phyloP scores from a whole-genome alignment of 2,113 vertebrate species.

The Sylvilagus bachmani region DNA sequence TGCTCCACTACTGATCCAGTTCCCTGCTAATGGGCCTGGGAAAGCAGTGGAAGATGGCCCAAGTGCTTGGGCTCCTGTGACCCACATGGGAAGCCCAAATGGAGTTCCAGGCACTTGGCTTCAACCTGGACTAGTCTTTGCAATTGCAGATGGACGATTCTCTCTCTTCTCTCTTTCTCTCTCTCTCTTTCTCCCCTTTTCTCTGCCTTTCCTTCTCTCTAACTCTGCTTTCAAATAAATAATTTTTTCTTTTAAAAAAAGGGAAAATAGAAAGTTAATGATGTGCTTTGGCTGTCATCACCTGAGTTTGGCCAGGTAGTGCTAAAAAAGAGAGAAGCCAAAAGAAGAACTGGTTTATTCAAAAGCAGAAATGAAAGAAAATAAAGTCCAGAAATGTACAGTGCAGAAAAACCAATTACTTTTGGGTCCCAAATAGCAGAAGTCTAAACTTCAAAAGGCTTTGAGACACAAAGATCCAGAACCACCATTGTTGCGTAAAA shows the following conservation, averaged over 20 bases:
- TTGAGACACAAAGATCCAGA: not conserved
- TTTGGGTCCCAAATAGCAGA: not conserved
- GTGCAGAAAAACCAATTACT: not conserved
- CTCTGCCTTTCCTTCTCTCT: too few species aligned
- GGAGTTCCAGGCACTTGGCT: too few species aligned
- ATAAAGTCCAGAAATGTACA: not conserved
- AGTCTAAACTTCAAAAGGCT: not conserved
- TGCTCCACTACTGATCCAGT: too few species aligned
- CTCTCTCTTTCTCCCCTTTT: too few species aligned
- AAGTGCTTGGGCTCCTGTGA: too few species aligned
- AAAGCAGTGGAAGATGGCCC: too few species aligned
- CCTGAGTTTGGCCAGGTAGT: not conserved
- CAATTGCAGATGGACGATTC: too few species aligned
- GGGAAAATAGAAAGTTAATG: not conserved
- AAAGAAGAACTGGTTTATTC: not conserved
- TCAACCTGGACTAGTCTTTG: too few species aligned
- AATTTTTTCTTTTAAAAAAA: not conserved
- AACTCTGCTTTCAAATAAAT: too few species aligned
- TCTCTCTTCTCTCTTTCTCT: too few species aligned
- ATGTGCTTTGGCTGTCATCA: not conserved
- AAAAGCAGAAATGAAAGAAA: slow-evolving; percentile 16
- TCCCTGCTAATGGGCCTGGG: too few species aligned
- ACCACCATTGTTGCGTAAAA: not conserved
- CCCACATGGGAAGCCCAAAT: too few species aligned
- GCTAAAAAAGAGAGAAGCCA: not conserved